Evolutionary conservation across 2,113 vertebrate genomes (phyloP).

Genomic region (Mustela nigripes): DNA sequence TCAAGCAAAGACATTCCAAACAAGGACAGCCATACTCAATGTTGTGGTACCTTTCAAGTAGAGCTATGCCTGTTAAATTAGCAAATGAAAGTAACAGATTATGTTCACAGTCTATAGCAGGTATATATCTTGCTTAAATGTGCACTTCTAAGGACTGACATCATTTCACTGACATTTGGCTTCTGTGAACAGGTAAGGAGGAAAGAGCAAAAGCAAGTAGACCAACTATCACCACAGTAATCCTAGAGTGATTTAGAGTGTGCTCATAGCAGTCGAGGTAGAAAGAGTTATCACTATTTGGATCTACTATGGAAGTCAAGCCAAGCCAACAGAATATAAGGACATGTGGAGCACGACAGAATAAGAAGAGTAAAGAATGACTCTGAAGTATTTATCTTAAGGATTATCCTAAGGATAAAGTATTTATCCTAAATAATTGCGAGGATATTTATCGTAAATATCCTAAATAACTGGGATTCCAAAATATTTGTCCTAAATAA

Average conservation of each 20-base stretch:
- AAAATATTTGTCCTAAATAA: background rate
- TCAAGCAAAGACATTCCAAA: background rate
- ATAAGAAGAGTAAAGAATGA: background rate
- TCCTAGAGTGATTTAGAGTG: background rate
- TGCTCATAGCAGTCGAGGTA: background rate
- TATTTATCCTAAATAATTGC: background rate
- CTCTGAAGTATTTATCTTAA: background rate
- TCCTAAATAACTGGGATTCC: background rate
- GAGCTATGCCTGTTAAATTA: background rate
- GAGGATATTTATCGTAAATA: background rate
- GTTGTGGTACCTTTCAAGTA: background rate
- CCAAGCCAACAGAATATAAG: slow-evolving; percentile 34
- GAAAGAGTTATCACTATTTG: background rate
- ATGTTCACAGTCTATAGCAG: background rate
- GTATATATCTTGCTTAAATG: background rate
- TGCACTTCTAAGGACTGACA: slow-evolving; percentile 9
- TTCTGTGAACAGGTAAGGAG: background rate
- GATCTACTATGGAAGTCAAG: slow-evolving; percentile 1
- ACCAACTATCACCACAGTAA: background rate
- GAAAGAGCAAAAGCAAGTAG: background rate
- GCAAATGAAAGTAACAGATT: background rate
- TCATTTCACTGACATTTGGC: slow-evolving; percentile 41
- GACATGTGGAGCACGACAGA: background rate
- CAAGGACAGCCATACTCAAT: background rate
- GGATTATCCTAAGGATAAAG: too few species aligned